Conservation (phyloP, 2,888 invertebrate species). For the Carcina quercana region DNA sequence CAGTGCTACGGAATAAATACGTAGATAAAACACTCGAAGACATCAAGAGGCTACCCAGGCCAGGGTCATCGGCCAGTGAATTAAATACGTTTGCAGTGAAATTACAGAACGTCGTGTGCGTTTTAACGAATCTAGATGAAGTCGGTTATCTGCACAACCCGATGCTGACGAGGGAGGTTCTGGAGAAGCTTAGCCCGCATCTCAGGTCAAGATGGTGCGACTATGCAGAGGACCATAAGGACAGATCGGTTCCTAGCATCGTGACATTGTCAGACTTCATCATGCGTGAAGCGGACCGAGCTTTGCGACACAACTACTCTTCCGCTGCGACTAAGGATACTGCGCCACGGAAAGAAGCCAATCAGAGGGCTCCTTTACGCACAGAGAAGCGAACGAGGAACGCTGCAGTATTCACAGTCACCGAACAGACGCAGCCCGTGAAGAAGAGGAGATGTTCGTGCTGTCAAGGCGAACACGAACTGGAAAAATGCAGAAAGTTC, state of each 20-base stretch:
- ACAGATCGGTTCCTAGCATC: conserved; percentile 1
- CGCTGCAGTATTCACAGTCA: too few relatives aligned
- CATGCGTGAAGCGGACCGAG: conserved; percentile 8
- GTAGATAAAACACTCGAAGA: conserved; percentile 11
- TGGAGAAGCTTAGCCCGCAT: conserved; percentile 6
- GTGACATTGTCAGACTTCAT: conserved; percentile 7
- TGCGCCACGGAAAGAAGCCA: background rate
- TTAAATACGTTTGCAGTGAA: conserved; percentile 14
- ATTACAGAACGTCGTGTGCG: conserved; percentile 6
- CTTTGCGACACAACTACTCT: conserved; percentile 1
- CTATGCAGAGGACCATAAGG: conserved; percentile 5
- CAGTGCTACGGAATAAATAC: conserved; percentile 18
- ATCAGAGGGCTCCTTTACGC: too few relatives aligned
- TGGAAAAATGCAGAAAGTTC: conserved; percentile 2
- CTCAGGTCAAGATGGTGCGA: conserved; percentile 6
- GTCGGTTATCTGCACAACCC: conserved; percentile 8
- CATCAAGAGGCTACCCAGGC: conserved; percentile 12
- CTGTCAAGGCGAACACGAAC: conserved; percentile 3
- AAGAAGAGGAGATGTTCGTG: background rate
- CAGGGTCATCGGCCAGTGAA: conserved; percentile 11
- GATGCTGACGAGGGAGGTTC: conserved; percentile 1
- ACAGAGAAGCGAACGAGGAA: too few relatives aligned
- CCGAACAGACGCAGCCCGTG: too few relatives aligned
- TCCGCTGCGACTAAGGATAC: conserved; percentile 1
- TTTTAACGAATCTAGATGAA: conserved; percentile 2